A percentile compares a stretch with the other conserved stretches of the same genome.
Conservation (phyloP, 2,888 invertebrate genomes). For the Rotaria socialis region DNA sequence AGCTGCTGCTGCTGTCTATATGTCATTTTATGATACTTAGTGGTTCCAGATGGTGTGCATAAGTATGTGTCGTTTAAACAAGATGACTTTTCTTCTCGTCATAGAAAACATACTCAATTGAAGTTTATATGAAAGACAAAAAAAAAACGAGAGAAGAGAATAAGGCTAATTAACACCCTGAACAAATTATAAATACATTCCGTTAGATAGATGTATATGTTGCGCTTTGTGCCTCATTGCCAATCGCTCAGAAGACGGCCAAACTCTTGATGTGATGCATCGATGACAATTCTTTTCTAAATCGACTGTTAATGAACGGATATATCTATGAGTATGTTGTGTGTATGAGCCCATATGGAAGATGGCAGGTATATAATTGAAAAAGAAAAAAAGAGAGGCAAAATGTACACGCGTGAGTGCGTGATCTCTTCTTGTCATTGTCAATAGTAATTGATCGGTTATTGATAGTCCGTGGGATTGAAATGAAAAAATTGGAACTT, state of each 20-base stretch:
- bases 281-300: constrained; percentile 16
- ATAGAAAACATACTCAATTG: constrained; percentile 26
- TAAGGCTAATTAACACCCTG: constrained; percentile 19
- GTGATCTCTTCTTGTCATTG: constrained; percentile 25
- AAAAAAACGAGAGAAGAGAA: background rate
- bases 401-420: constrained; percentile 3
- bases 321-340: constrained; percentile 6
- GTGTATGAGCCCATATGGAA: constrained; percentile 5
- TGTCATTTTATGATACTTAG: constrained; percentile 18
- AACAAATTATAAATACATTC: constrained; percentile 26
- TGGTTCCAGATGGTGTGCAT: constrained; percentile 8
- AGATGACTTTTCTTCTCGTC: constrained; percentile 32
- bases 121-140: constrained; percentile 3
- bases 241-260: constrained; percentile 13
- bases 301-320: constrained; percentile 22
- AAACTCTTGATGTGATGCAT: constrained; percentile 13
- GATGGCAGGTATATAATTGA: constrained; percentile 32
- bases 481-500: background rate
- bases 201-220: background rate
- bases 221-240: background rate
- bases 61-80: constrained; percentile 29
- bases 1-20: constrained; percentile 21
- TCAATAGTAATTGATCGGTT: constrained; percentile 28
- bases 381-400: background rate
- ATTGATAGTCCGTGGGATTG: background rate